Base-by-base conservation (phyloP, 2,113 vertebrate species). In the Pollimyrus isidori region DNA sequence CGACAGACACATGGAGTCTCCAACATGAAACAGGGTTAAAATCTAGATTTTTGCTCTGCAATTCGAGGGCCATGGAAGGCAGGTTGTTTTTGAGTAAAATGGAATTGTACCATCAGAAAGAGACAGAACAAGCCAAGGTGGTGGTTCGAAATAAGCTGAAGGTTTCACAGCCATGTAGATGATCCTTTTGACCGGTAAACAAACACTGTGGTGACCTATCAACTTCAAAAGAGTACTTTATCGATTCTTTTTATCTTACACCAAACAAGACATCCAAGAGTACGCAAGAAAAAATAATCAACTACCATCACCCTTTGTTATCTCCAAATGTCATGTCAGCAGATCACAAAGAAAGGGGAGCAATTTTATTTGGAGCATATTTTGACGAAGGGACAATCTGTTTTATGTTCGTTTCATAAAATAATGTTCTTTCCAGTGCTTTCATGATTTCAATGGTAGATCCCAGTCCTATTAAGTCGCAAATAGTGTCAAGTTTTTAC, bases 151-250 rank as follows among this genome's bases (percentile, higher is more conserved):
- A 35, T 30, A 86, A 35, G 85, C 48, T 86, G 4, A 30, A n/a
- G 48, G 85, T 53, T 26, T 87, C 50, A 35, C 30, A 87, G n/a
- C 7, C 15, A 53, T 48, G 48, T 19, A 53, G 85, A 53, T 56
- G 85, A 56, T 35, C 11, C 85, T 50, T 30, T 26, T 35, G 48
- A 53, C 50, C 26, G 2, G 35, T 87, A 56, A 87, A 52, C 85
- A 56, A 87, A 50, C 85, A 53, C 85, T 39, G 50, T 39, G 49
- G 50, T 53, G 26, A 87, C 85, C 85, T 26, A 39, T 35, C 85
- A 53, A 87, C 85, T 87, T 87, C 85, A 48, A 84, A 84, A 21
- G 42, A 84, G 42, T 84, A n/a, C 39, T 84, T 84, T 84, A 52
- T 35, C 2, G 39, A 26, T 26, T 26, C 85, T 35, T 86, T 86